Base-by-base conservation (phyloP, 2,888 invertebrate genomes). In the Scrobipalpa costella region DNA sequence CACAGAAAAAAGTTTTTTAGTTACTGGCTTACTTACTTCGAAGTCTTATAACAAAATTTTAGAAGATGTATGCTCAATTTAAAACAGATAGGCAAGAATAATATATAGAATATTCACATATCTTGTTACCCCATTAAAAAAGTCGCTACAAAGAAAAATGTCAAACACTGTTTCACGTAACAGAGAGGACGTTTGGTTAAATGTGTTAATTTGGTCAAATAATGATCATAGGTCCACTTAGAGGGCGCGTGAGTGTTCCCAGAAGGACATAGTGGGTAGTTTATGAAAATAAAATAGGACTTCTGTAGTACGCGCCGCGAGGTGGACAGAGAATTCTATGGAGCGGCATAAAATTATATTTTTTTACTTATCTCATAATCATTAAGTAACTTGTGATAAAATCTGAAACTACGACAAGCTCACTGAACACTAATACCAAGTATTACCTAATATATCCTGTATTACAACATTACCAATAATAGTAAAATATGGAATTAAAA, bases 121-220 rank as follows among this genome's bases (percentile, higher is more conserved):
- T 44, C n/a, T 44, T 17, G 17, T 17, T 47, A 17, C 15, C 17
- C 15, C 15, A 15, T 17, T 38, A 15, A 19, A 49, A 49, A 19
- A 1, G 19, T 49, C 19, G 17, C 19, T 17, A 49, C 15, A 33
- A 9, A 21, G 27, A n/a, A n/a, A 34, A 57, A 38, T 57, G 38
- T 38, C 57, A 57, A 57, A 38, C 19, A 57, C 13, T 57, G 19
- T 57, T 38, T 38, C 57, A 57, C 57, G 34, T 59, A 9, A 49
- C 17, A 50, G 70, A 72, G 71, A 71, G 65, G 69, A 65, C 64
- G 66, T 66, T n/a, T 73, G 75, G 79, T 79, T 81, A 79, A 83
- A 86, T 78, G 89, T 88, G 90, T 87, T 90, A 89, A 90, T 89
- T 88, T 83, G 85, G 78, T 75, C 85, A 88, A 90, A 90, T 82